Evolutionary conservation across 2,888 invertebrate genomes (phyloP), one percentile per base, ranked within the genome.

Genomic region (Ochropleura plecta): DNA sequence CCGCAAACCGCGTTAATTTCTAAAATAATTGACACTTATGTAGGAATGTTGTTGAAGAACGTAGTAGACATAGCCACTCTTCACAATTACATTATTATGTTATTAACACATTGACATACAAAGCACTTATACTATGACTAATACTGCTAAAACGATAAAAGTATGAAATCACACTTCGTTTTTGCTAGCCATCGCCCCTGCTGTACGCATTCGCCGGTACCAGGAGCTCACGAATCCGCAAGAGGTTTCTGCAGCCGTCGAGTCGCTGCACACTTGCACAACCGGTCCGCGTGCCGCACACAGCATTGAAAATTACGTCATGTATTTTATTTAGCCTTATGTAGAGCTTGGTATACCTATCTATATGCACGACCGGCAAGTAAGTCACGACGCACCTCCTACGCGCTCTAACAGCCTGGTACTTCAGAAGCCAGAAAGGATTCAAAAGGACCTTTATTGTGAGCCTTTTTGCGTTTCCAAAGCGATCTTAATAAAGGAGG

Each of bases 301-400:
- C 94, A 93, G 91, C 94, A 94, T 93, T 93, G 93, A 92, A 92
- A 92, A 92, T 96, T 95, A 95, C 95, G 95, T 95, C 95, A 96
- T 92, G 91, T 87, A 91, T 91, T 93, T 94, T 91, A 93, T 94
- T 94, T 93, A 93, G 92, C 94, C 93, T 94, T 94, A 95, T 93
- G 93, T 94, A 93, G 93, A 92, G 92, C 94, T 92, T 82, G 85
- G 90, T 92, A 85, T 88, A 90, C 90, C 92, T 92, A 93, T 90
- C 89, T 89, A 87, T 86, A 88, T 89, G 87, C 90, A 88, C 90
- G 90, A 86, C 68, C 88, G 90, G 89, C 91, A 92, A 92, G 94
- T 94, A 94, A 89, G 90, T 88, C 93, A 93, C 94, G 88, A 83
- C 82, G 81, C 78, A 90, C 86, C 92, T 94, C 92, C 91, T 91